phyloP scores from a whole-genome alignment of 2,113 vertebrate genomes.

The Willisornis vidua region DNA sequence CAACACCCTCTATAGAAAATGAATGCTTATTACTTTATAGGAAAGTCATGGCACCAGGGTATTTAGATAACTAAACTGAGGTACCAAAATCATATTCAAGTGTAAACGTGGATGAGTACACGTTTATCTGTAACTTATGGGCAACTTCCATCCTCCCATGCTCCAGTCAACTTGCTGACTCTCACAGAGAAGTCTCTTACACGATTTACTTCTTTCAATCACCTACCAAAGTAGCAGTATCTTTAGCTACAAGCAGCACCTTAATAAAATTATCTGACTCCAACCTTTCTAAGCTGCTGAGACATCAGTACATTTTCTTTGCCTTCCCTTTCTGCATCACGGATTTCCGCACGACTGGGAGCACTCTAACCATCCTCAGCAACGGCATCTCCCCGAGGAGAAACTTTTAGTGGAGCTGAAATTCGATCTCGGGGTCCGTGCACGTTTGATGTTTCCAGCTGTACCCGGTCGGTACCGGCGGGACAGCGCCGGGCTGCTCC shows the following conservation, averaged over 20 bases:
- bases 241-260: not conserved
- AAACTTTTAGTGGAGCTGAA: not conserved
- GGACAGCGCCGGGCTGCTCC: not conserved
- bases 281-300: fast-evolving
- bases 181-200: not conserved
- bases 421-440: fast-evolving
- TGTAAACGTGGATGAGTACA: fast-evolving
- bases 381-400: fast-evolving
- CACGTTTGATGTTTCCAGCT: fast-evolving
- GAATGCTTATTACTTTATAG: fast-evolving
- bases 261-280: not conserved
- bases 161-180: not conserved
- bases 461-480: not conserved
- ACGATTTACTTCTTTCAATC: not conserved
- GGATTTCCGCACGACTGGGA: not conserved
- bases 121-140: fast-evolving
- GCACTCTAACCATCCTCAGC: not conserved
- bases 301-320: fast-evolving
- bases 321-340: not conserved
- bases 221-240: not conserved
- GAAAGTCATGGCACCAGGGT: fast-evolving
- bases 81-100: not conserved
- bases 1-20: not conserved
- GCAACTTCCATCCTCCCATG: not conserved
- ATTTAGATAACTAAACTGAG: not conserved